A percentile compares a stretch with the other conserved stretches of the same genome.
These are phyloP conservation scores for Copidosoma aretas DNA, from an alignment of 2,888 invertebrate species.

Conservation along the genomic window DNA sequence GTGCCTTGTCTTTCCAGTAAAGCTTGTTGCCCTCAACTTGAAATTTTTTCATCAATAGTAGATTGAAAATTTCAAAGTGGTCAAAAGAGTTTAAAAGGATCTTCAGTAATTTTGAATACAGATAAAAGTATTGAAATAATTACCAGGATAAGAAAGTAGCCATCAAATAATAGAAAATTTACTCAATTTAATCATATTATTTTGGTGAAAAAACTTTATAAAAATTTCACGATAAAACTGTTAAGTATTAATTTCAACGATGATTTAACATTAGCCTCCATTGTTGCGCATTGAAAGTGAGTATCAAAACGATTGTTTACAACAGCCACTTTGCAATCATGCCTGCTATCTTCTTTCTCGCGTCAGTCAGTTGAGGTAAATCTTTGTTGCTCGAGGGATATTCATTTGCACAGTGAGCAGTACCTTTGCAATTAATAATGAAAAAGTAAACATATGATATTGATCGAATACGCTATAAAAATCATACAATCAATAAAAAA, in stretches of 20 bases:
- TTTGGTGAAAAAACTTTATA: neutral
- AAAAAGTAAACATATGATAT: neutral
- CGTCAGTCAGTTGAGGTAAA: constrained; percentile 71
- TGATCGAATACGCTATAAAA: neutral
- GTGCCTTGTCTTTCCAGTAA: too few species aligned
- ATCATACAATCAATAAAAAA: neutral
- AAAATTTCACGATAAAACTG: constrained; percentile 10
- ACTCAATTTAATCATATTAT: neutral
- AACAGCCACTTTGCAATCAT: constrained; percentile 69
- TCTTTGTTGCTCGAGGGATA: constrained; percentile 78
- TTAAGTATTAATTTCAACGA: neutral
- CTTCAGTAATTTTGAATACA: too few species aligned
- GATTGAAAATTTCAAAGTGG: too few species aligned
- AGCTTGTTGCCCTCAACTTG: too few species aligned
- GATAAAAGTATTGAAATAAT: too few species aligned
- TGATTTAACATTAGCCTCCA: constrained; percentile 11
- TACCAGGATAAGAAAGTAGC: too few species aligned
- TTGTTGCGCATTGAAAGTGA: neutral
- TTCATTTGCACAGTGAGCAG: constrained; percentile 96
- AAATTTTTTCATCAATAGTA: too few species aligned
- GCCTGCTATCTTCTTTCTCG: constrained; percentile 70
- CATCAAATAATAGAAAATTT: too few species aligned
- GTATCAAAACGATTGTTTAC: constrained; percentile 25
- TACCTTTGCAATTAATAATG: constrained; percentile 66
- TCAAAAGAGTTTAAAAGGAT: too few species aligned